A percentile compares a stretch with the other conserved stretches of the same genome.
phyloP scores from a whole-genome alignment of 2,888 invertebrate genomes.

The Bellardia bayeri region DNA sequence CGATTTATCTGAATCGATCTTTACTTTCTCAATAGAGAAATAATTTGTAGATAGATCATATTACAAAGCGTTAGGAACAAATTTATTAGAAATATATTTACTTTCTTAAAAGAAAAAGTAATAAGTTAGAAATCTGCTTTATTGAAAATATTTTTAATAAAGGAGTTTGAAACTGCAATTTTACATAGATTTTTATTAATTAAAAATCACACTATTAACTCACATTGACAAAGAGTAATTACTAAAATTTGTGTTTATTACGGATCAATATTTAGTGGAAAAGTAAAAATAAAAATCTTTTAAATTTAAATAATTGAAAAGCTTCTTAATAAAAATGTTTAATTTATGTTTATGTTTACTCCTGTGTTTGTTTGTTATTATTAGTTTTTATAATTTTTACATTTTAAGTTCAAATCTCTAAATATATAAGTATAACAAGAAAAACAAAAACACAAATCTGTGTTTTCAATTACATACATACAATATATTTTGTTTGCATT shows the following conservation, averaged over 20 bases:
- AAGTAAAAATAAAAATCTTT: background rate
- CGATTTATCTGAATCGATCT: too few relatives aligned
- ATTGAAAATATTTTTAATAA: too few relatives aligned
- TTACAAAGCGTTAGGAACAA: too few relatives aligned
- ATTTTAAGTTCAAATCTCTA: background rate
- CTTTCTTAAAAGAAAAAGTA: too few relatives aligned
- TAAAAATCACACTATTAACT: too few relatives aligned
- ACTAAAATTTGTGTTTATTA: background rate
- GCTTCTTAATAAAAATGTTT: background rate
- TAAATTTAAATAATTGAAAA: background rate
- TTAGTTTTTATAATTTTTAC: background rate
- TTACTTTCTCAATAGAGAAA: too few relatives aligned
- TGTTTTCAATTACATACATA: background rate
- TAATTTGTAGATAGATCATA: too few relatives aligned
- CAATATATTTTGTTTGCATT: constrained; percentile 40
- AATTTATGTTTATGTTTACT: background rate
- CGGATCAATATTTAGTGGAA: background rate
- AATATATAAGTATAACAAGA: background rate
- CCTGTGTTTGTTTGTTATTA: background rate
- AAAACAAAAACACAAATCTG: constrained; percentile 3
- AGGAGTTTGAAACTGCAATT: too few relatives aligned
- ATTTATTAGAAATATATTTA: too few relatives aligned
- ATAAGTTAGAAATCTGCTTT: too few relatives aligned
- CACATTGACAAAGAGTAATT: too few relatives aligned
- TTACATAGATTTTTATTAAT: too few relatives aligned